Base-by-base conservation (phyloP, 2,888 invertebrate species). In the Dryomyza anilis region DNA sequence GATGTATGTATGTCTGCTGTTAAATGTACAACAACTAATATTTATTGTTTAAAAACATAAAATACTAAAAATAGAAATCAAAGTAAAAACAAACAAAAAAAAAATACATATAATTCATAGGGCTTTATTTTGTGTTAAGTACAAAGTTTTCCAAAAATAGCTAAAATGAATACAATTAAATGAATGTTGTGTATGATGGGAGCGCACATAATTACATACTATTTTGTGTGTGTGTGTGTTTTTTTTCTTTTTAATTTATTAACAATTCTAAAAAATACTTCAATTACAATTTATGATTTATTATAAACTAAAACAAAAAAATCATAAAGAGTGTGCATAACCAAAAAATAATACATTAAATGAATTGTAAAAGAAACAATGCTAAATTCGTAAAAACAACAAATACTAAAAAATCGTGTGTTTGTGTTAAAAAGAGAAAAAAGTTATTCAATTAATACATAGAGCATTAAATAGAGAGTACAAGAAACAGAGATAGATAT, bases 1-100 rank as follows among this genome's bases (percentile, higher is more conserved):
- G 2, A 36, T 43, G 57, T 59, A 58, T 58, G 23, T 19, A n/a
- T 46, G 58, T 62, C n/a, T n/a, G n/a, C n/a, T n/a, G n/a, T n/a
- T n/a, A n/a, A n/a, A 36, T 57, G 45, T 66, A 62, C 45, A 43
- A 60, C n/a, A 30, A n/a, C 29, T 46, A 30, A 45, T 39, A 43
- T 39, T 19, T 33, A n/a, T n/a, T n/a, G n/a, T n/a, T n/a, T n/a
- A n/a, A n/a, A n/a, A n/a, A n/a, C n/a, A n/a, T n/a, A n/a, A n/a
- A n/a, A 46, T 45, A 8, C 7, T 43, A 33, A 43, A 43, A 19
- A 59, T 30, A 48, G 19, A 46, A 30, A 30, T 58, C 27, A 16
- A 45, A 57, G 36, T 55, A 21, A 36, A 36, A 16, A 4, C 12
- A 45, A 43, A 58, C 27, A 45, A 45, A 25, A 45, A 58, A 29